A percentile compares a stretch with the other conserved stretches of the same genome.
Evolutionary conservation across 2,888 invertebrate species (phyloP).

Genomic region (Catonia carolina): DNA sequence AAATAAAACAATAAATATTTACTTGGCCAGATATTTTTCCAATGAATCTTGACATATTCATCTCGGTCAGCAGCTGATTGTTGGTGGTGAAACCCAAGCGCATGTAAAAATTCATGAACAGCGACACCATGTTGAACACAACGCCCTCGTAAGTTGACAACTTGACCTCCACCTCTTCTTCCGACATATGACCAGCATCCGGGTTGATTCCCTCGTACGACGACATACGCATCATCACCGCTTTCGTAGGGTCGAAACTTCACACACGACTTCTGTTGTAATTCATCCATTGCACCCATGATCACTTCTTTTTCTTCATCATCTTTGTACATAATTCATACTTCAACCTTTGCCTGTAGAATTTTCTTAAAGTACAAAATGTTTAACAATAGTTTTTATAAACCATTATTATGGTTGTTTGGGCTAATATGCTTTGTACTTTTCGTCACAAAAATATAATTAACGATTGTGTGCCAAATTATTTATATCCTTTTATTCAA

Average conservation of each 20-base stretch:
- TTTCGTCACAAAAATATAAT: too few relatives aligned
- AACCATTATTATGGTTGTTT: too few relatives aligned
- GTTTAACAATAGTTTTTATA: too few relatives aligned
- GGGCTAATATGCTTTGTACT: too few relatives aligned
- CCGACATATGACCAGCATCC: constrained; percentile 66
- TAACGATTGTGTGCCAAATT: too few relatives aligned
- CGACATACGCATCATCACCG: constrained; percentile 52
- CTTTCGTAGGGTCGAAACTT: constrained; percentile 53
- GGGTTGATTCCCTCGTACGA: constrained; percentile 45
- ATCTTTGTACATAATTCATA: too few relatives aligned
- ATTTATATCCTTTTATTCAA: too few relatives aligned
- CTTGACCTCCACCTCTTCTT: constrained; percentile 53
- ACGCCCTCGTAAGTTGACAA: constrained; percentile 46
- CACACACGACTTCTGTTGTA: constrained; percentile 56
- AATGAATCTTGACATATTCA: constrained; percentile 45
- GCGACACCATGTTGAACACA: constrained; percentile 48
- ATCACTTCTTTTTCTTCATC: constrained; percentile 47
- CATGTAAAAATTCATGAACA: constrained; percentile 51
- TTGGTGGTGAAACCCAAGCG: constrained; percentile 50
- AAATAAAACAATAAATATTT: constrained; percentile 15
- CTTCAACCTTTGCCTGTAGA: too few relatives aligned
- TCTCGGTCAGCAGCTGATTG: constrained; percentile 48
- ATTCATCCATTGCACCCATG: constrained; percentile 51
- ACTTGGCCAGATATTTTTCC: constrained; percentile 46
- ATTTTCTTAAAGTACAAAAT: too few relatives aligned